Conservation (phyloP, 2,888 invertebrate genomes). For the Eremobia ochroleuca region DNA sequence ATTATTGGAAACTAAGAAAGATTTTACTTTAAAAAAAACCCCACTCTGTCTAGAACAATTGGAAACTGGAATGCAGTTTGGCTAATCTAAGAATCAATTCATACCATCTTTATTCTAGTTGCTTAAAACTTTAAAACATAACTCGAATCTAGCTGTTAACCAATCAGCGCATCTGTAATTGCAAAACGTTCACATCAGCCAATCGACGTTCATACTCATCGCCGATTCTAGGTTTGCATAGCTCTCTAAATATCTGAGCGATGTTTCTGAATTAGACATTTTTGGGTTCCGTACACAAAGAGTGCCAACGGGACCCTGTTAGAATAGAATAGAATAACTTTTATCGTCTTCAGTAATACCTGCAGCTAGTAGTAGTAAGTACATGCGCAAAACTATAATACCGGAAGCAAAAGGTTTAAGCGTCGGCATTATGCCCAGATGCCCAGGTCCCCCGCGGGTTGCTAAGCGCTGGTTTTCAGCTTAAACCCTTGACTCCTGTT, state of each 20-base stretch:
- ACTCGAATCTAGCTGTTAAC: neutral
- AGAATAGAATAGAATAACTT: no score
- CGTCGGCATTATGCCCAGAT: no score
- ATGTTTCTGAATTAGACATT: slow-evolving; percentile 26
- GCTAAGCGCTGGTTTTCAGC: no score
- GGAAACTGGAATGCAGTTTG: neutral
- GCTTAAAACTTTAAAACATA: neutral
- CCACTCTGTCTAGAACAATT: neutral
- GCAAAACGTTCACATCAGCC: neutral
- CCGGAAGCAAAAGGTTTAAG: no score
- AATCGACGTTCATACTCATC: neutral
- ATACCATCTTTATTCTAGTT: neutral
- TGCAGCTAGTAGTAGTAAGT: no score
- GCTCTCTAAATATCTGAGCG: slow-evolving; percentile 22
- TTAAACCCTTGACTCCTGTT: no score
- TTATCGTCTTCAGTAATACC: no score
- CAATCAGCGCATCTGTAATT: neutral
- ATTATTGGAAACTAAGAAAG: neutral
- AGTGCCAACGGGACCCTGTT: neutral
- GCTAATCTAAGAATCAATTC: neutral
- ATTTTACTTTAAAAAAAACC: neutral
- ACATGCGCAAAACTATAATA: no score
- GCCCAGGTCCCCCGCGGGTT: no score
- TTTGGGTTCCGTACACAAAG: neutral
- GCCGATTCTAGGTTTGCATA: slow-evolving; percentile 25